Evolutionary conservation across 2,113 vertebrate species (phyloP), one percentile per base, ranked within the genome.

Genomic region (Paraplagusia blochii): DNA sequence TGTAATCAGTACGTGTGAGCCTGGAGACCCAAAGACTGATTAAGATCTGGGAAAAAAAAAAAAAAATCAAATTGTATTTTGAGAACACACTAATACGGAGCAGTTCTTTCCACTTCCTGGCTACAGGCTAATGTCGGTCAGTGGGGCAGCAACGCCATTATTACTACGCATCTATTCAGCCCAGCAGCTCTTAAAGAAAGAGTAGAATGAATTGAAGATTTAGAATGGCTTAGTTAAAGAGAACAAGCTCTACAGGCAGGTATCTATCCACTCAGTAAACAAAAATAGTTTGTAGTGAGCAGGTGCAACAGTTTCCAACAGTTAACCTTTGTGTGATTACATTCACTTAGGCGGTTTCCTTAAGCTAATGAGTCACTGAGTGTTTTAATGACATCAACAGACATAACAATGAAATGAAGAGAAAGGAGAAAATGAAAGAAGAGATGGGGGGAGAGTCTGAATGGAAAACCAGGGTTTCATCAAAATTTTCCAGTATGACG

Each of bases 41-140:
- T 29, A 29, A 29, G 22, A 29, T 29, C 22, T 29, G 6, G 22
- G 22, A 29, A 29, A 29, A 29, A 29, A 29, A 29, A 6, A 6
- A 29, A 29, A 29, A 29, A 29, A 63, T 42, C 1, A 0, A 43
- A 22, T 33, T 39, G 8, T 40, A 11, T 40, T 11, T 12, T 29
- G 22, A 29, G 18, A 8, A n/a, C 53, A 39, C 44, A 43, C 45
- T 9, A 44, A 15, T 14, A 46, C 1, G 17, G 49, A 38, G 53
- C 63, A 60, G 52, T 29, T 17, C 34, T 66, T 67, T 63, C 40
- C 58, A 57, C 57, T 64, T 52, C 8, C 67, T 55, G 38, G 48
- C 40, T 29, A 33, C 39, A 45, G 58, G 54, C 60, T 29, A 67
- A 81, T 79, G 16, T 77, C 73, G 79, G 84, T 85, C 79, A 84